Conservation (phyloP, 1,140 invertebrate species). For the Neomicropteryx cornuta region DNA sequence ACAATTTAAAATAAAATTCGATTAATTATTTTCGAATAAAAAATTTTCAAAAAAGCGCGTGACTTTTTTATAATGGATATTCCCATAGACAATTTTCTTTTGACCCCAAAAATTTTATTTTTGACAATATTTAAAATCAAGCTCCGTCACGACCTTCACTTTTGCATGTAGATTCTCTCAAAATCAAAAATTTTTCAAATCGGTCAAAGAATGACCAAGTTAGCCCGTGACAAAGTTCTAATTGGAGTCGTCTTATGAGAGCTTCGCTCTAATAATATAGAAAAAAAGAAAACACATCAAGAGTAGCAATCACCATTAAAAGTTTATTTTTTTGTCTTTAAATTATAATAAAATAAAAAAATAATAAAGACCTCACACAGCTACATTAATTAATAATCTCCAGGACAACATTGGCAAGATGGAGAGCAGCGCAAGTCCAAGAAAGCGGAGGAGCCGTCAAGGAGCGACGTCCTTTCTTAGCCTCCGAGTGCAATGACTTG, state of each 20-base stretch:
- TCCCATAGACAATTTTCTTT: too few species aligned
- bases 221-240: background rate
- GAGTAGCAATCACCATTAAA: background rate
- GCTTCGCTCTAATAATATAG: conserved; percentile 4
- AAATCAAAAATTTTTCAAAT: too few species aligned
- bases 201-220: background rate
- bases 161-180: too few species aligned
- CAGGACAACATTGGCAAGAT: conserved; percentile 91
- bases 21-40: too few species aligned
- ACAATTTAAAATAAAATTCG: too few species aligned
- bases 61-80: too few species aligned
- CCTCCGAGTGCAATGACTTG: conserved; percentile 85
- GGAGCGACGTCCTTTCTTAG: conserved; percentile 82
- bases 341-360: background rate
- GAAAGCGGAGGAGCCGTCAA: conserved; percentile 65
- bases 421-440: conserved; percentile 86
- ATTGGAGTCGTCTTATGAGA: conserved; percentile 1
- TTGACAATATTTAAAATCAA: too few species aligned
- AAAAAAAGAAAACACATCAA: background rate
- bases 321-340: conserved; percentile 6
- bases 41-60: too few species aligned
- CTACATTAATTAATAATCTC: conserved; percentile 14
- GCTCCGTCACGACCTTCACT: too few species aligned
- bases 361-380: background rate
- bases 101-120: too few species aligned